Base-by-base conservation (phyloP, 2,888 invertebrate genomes). In the Theristus sp. region DNA sequence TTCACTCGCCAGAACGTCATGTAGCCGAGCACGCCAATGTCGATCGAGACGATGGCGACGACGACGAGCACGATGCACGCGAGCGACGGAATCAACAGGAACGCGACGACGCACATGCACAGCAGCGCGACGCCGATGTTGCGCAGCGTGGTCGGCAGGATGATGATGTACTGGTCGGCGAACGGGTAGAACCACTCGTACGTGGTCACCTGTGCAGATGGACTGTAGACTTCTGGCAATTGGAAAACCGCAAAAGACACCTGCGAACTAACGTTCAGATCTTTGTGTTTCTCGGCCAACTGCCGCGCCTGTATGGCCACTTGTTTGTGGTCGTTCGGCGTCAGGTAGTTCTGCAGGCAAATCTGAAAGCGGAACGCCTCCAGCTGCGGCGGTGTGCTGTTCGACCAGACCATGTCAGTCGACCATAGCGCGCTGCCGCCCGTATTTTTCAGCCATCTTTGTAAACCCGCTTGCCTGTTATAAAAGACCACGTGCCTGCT, bases 41-140 rank as follows among this genome's bases (percentile, higher is more conserved):
- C 71, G 62, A 72, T 72, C 53, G 67, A 67, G 61, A 90, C 83
- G 62, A 93, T 90, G 69, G 89, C 88, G 73, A 90, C 85, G 1
- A 90, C 89, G 0, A 93, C 89, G 86, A 90, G 89, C 10, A 91
- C 77, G 0, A 88, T 87, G 74, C 90, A 90, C 24, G 88, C 78
- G 22, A 87, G 80, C 72, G 89, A 89, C 0, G 93, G 93, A 58
- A 93, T 91, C 76, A 93, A 90, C 64, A 93, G 82, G 70, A 91
- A 85, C 0, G 90, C 87, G 52, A 89, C 87, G 60, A 87, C 79
- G 85, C 90, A 88, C 91, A 93, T 93, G 68, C 89, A 85, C 1
- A 84, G 77, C 0, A 89, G 88, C 46, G 91, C 91, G 0, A 89
- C 89, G 30, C 89, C 89, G 66, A 89, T 84, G 70, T 88, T 86